phyloP scores from a whole-genome alignment of 1,140 invertebrate species.

The Coelopa frigida region DNA sequence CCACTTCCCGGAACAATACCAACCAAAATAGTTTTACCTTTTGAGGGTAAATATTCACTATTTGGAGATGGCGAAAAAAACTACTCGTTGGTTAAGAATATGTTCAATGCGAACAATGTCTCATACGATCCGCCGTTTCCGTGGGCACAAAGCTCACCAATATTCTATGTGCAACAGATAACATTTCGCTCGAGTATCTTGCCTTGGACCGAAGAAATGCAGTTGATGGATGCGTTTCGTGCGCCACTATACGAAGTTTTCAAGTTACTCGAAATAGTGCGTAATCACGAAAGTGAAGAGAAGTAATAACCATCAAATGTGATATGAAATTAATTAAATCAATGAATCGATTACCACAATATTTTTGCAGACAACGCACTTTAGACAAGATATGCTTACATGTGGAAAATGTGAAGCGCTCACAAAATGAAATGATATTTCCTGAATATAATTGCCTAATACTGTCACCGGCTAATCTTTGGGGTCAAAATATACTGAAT shows the following conservation, averaged over 20 bases:
- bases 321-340: not conserved
- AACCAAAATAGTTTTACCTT: slow-evolving; percentile 42
- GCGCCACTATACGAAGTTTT: slow-evolving; percentile 82
- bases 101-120: slow-evolving; percentile 20
- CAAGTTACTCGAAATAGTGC: slow-evolving; percentile 73
- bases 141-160: slow-evolving; percentile 51
- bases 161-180: slow-evolving; percentile 79
- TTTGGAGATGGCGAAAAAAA: slow-evolving; percentile 17
- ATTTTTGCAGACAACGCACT: slow-evolving; percentile 53
- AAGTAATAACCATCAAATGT: slow-evolving; percentile 54
- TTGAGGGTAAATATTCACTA: slow-evolving; percentile 24
- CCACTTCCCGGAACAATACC: slow-evolving; percentile 44
- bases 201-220: slow-evolving; percentile 76
- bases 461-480: slow-evolving; percentile 90
- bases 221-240: slow-evolving; percentile 79
- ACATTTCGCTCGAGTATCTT: slow-evolving; percentile 61
- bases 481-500: slow-evolving; percentile 72
- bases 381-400: slow-evolving; percentile 79
- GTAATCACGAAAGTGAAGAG: slow-evolving; percentile 72
- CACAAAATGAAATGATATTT: slow-evolving; percentile 53
- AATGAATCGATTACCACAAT: slow-evolving; percentile 5
- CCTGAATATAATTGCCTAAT: slow-evolving; percentile 88
- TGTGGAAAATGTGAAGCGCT: slow-evolving; percentile 69
- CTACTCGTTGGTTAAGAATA: slow-evolving; percentile 15
- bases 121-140: slow-evolving; percentile 47